Conservation (phyloP, 2,797 vertebrate species). For the Cossypha heuglini region DNA sequence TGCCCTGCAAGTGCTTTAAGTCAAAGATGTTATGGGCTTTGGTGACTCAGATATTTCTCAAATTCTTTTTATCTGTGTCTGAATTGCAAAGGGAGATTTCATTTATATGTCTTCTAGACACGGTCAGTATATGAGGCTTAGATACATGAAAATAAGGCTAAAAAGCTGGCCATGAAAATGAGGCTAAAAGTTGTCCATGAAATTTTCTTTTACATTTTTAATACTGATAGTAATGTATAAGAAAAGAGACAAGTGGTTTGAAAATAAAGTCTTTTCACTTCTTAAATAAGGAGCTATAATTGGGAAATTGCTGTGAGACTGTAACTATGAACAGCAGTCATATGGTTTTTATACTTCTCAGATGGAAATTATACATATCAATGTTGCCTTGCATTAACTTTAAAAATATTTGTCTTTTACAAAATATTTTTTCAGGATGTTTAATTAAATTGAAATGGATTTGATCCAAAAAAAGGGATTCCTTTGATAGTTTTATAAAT, state of each 20-base stretch:
- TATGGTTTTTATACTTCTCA: conserved; percentile 52
- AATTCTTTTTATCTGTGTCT: neutral
- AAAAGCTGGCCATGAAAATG: neutral
- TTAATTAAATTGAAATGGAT: conserved; percentile 51
- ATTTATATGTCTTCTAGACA: neutral
- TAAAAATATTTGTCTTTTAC: conserved; percentile 50
- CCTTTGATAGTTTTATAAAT: conserved; percentile 57
- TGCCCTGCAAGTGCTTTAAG: neutral
- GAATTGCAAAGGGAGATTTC: neutral
- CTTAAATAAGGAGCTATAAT: conserved; percentile 43
- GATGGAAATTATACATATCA: conserved; percentile 51
- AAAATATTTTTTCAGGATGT: conserved; percentile 47
- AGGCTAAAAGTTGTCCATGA: neutral
- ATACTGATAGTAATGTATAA: neutral
- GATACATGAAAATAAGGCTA: neutral
- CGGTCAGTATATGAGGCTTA: neutral
- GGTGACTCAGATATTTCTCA: conserved; percentile 7
- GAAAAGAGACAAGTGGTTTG: conserved; percentile 10
- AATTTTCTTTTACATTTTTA: neutral
- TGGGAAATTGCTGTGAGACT: conserved; percentile 41
- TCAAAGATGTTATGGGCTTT: neutral
- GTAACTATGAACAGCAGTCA: conserved; percentile 39
- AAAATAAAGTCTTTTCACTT: conserved; percentile 43
- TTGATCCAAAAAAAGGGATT: conserved; percentile 5
- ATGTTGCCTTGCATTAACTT: conserved; percentile 39